These are phyloP conservation scores for Hydrolagus affinis DNA, from an alignment of 2,113 vertebrate species.

Conservation along the genomic window DNA sequence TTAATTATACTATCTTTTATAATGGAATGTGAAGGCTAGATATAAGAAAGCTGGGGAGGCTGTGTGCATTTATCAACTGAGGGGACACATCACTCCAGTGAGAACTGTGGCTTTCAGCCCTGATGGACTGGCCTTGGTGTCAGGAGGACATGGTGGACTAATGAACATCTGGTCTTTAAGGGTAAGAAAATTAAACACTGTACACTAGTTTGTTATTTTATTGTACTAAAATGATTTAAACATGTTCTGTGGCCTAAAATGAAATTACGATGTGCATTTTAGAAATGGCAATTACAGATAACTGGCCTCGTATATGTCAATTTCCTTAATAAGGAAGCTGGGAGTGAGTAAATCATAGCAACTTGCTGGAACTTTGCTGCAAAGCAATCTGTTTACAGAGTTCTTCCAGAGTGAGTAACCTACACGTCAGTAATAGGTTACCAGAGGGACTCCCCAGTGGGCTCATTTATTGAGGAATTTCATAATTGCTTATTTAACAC, in stretches of 20 bases:
- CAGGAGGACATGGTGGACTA: constrained; percentile 86
- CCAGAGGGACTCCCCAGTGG: too few species aligned
- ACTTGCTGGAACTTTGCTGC: too few species aligned
- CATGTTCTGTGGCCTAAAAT: too few species aligned
- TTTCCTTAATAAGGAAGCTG: too few species aligned
- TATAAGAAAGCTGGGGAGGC: constrained; percentile 53
- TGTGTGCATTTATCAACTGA: constrained; percentile 74
- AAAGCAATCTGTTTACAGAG: too few species aligned
- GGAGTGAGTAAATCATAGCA: too few species aligned
- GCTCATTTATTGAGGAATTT: too few species aligned
- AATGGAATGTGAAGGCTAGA: constrained; percentile 53
- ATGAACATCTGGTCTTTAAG: constrained; percentile 94
- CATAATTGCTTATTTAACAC: too few species aligned
- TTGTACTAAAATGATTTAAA: not conserved
- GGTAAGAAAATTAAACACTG: constrained; percentile 55
- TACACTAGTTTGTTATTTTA: not conserved
- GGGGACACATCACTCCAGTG: constrained; percentile 87
- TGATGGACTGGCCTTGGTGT: constrained; percentile 79
- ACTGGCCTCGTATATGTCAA: too few species aligned
- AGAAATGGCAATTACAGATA: not conserved
- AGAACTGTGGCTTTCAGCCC: constrained; percentile 81
- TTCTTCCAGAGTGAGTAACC: too few species aligned
- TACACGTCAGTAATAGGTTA: too few species aligned
- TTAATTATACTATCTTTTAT: not conserved
- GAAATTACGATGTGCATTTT: not conserved